A percentile compares a stretch with the other conserved stretches of the same genome.
Conservation (phyloP, 2,113 vertebrate species). For the Xerus inauris region DNA sequence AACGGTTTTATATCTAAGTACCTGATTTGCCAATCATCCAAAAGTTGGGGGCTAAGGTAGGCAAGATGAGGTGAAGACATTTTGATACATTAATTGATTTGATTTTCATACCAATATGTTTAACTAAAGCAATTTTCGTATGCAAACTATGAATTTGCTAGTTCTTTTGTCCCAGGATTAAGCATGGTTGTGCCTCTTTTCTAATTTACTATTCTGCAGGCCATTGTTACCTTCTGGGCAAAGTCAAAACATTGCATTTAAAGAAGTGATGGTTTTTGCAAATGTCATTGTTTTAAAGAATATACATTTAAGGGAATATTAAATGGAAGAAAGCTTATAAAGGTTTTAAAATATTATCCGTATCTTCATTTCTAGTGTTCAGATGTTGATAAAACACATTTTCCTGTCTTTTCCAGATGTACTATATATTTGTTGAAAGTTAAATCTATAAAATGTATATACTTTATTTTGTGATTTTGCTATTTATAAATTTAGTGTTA, state of each 20-base stretch:
- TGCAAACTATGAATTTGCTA: constrained; percentile 8
- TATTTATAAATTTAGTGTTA: constrained; percentile 88
- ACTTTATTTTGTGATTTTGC: constrained; percentile 88
- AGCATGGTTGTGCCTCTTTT: constrained; percentile 53
- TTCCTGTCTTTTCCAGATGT: constrained; percentile 83
- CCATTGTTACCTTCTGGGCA: constrained; percentile 62
- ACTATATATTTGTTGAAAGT: constrained; percentile 88
- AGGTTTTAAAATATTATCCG: constrained; percentile 83
- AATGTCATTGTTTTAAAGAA: constrained; percentile 74
- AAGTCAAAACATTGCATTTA: constrained; percentile 65
- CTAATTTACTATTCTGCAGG: constrained; percentile 61
- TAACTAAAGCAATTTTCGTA: constrained; percentile 55
- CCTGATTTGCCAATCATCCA: constrained; percentile 73
- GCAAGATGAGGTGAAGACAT: not conserved
- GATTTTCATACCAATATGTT: constrained; percentile 52
- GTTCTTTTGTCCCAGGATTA: constrained; percentile 50
- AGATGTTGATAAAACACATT: constrained; percentile 80
- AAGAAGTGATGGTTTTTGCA: constrained; percentile 75
- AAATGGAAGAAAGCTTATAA: constrained; percentile 65
- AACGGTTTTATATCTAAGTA: constrained; percentile 73
- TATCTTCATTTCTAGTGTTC: constrained; percentile 80
- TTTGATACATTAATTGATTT: constrained; percentile 22
- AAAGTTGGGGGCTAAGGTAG: constrained; percentile 30
- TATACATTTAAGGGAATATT: constrained; percentile 62
- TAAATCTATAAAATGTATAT: constrained; percentile 88